Conservation (phyloP, 2,113 vertebrate genomes). For the Triplophysa siluroides region DNA sequence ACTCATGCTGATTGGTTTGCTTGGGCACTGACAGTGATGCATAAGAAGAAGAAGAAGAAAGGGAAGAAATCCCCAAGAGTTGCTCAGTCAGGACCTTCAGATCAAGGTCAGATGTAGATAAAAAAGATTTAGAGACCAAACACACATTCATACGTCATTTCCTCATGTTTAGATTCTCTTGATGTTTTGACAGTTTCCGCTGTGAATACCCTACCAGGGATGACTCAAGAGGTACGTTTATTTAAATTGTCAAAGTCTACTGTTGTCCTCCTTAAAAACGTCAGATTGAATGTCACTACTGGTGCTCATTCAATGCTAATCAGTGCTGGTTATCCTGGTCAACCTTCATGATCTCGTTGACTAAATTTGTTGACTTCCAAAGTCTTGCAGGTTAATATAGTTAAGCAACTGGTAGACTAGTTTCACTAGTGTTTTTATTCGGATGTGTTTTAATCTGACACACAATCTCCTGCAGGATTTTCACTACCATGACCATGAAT, state of each 20-base stretch:
- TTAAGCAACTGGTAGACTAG: no score
- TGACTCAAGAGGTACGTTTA: neutral
- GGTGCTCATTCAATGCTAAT: no score
- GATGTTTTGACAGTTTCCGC: neutral
- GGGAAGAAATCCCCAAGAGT: neutral
- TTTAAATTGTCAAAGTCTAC: neutral
- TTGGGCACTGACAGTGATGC: no score
- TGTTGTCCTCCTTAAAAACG: no score
- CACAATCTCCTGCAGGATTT: neutral
- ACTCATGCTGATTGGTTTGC: neutral
- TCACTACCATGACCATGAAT: neutral
- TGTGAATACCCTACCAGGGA: neutral
- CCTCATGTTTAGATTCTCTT: neutral
- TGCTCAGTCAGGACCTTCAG: neutral
- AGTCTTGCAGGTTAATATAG: no score
- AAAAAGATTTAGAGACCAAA: neutral
- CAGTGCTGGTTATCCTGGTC: no score
- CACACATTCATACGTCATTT: neutral
- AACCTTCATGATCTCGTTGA: no score
- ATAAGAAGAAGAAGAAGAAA: fast-evolving
- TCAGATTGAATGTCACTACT: neutral
- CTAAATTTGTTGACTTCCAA: no score
- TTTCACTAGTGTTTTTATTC: no score
- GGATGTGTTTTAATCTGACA: neutral
- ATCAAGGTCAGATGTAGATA: neutral